Percentiles rank a stretch among this genome's conserved stretches.
These are phyloP conservation scores for Acheta domesticus DNA, from an alignment of 2,888 invertebrate species.

Conservation along the genomic window DNA sequence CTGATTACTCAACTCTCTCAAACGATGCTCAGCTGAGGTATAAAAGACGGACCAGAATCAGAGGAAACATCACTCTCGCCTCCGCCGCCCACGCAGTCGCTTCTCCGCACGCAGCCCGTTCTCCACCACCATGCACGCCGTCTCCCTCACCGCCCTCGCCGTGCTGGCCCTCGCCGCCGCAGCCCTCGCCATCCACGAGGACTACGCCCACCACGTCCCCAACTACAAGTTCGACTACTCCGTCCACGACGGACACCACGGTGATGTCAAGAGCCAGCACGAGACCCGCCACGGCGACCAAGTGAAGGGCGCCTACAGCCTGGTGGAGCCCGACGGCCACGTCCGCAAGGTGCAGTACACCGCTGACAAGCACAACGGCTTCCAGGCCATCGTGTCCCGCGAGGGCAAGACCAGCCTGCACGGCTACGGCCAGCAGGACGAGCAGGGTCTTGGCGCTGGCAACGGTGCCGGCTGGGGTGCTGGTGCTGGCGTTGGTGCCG, in stretches of 20 bases:
- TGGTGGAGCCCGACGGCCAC: slow-evolving; percentile 7
- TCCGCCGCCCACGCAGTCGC: neutral
- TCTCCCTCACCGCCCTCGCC: neutral
- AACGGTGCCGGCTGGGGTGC: neutral
- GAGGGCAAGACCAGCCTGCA: neutral
- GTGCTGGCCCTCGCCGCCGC: neutral
- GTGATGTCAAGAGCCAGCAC: neutral
- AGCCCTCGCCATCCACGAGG: neutral
- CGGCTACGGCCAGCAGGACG: neutral
- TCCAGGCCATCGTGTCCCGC: neutral
- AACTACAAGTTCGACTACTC: neutral
- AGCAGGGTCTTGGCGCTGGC: slow-evolving; percentile 4
- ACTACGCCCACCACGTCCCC: neutral
- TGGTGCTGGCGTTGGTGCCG: slow-evolving; percentile 18
- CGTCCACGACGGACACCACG: neutral
- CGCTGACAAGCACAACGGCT: neutral
- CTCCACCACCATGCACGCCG: neutral
- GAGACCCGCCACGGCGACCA: neutral
- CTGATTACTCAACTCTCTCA: neutral
- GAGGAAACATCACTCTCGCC: neutral
- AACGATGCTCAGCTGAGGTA: neutral
- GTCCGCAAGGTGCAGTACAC: neutral
- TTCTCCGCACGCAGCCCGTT: neutral
- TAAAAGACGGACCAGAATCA: neutral
- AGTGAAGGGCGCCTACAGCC: slow-evolving; percentile 7